A percentile compares a stretch with the other conserved stretches of the same genome.
Conservation (phyloP, 2,888 invertebrate genomes). For the Actias luna region DNA sequence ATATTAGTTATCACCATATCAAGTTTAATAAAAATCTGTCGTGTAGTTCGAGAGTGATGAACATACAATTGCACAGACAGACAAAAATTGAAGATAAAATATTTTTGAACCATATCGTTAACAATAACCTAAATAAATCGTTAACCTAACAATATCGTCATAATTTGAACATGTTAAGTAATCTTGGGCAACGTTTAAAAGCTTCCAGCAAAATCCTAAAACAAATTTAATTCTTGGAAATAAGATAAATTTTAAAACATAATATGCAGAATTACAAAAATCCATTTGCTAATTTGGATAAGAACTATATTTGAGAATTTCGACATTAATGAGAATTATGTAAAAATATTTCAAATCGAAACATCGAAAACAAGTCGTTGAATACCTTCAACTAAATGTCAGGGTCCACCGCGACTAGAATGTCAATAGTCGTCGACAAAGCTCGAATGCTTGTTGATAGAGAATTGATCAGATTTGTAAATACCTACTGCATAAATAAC, state of each 20-base stretch:
- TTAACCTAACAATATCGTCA: background rate
- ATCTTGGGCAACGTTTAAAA: background rate
- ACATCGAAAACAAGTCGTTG: slow-evolving; percentile 56
- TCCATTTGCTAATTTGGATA: slow-evolving; percentile 6
- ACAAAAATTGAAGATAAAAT: too few species aligned
- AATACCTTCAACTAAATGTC: slow-evolving; percentile 66
- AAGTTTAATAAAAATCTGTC: too few species aligned
- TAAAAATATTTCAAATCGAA: slow-evolving; percentile 43
- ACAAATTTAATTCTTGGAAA: background rate
- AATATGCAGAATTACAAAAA: background rate
- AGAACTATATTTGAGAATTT: slow-evolving; percentile 14
- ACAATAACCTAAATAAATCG: too few species aligned
- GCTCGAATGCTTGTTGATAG: slow-evolving; percentile 20
- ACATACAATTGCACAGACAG: too few species aligned
- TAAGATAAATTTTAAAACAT: background rate
- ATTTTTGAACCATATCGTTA: too few species aligned
- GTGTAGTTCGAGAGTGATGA: too few species aligned
- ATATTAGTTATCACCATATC: too few species aligned
- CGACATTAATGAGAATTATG: slow-evolving; percentile 15
- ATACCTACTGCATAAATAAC: slow-evolving; percentile 20
- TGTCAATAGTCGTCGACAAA: slow-evolving; percentile 48
- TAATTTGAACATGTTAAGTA: background rate
- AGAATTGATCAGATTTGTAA: slow-evolving; percentile 18
- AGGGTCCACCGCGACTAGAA: slow-evolving; percentile 64
- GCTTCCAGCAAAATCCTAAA: background rate